Evolutionary conservation across 2,888 invertebrate species (phyloP).

Genomic region (Mythimna albipuncta): DNA sequence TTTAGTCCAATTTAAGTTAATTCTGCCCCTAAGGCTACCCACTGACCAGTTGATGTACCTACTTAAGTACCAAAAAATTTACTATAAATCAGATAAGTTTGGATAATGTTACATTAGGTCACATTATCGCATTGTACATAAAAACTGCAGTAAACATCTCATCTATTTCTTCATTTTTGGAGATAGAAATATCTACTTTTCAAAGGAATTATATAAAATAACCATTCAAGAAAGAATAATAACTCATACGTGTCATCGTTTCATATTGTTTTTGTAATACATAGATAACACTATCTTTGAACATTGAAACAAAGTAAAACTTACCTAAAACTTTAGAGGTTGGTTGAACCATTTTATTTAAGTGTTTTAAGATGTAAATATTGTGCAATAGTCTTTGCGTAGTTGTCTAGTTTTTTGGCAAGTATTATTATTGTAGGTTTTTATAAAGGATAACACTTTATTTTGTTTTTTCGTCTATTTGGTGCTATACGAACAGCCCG

Average conservation of each 20-base stretch:
- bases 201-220: not conserved
- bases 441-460: not conserved
- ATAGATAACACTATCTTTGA: conserved; percentile 29
- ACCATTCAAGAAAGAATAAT: not conserved
- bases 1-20: not conserved
- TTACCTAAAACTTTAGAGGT: conserved; percentile 65
- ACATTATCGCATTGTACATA: not conserved
- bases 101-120: not conserved
- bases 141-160: not conserved
- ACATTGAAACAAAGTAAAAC: conserved; percentile 21
- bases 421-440: not conserved
- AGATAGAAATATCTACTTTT: not conserved
- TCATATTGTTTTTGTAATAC: not conserved
- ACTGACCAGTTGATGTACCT: too few species aligned
- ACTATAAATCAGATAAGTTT: not conserved
- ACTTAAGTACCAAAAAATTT: not conserved
- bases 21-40: too few species aligned
- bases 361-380: not conserved
- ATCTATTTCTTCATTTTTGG: not conserved
- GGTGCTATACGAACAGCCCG: too few species aligned
- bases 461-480: not conserved
- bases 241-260: not conserved
- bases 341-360: conserved; percentile 63
- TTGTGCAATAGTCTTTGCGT: not conserved
- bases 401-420: not conserved